These are phyloP conservation scores for Ormia ochracea DNA, from an alignment of 2,888 invertebrate species.

Conservation along the genomic window DNA sequence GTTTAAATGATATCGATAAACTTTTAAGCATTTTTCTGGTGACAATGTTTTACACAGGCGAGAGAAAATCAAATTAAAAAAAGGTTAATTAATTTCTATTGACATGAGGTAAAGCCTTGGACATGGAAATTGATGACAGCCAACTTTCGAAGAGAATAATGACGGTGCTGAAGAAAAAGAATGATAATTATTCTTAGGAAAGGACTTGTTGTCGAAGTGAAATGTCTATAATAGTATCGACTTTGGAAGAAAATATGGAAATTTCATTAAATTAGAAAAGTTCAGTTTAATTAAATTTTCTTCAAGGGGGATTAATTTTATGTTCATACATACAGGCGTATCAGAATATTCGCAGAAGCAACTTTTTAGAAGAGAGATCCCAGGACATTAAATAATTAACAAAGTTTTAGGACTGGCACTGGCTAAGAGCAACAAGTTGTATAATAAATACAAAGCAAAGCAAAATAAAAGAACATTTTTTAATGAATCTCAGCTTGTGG, in stretches of 20 bases:
- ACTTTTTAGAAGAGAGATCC: not conserved
- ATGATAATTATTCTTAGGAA: constrained; percentile 26
- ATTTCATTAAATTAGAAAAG: constrained; percentile 46
- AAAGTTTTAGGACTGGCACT: not conserved
- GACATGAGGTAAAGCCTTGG: constrained; percentile 61
- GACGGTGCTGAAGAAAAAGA: not conserved
- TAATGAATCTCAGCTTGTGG: no score
- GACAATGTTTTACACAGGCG: constrained; percentile 36
- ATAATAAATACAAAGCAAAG: not conserved
- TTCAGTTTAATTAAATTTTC: constrained; percentile 44
- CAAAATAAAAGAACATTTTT: not conserved
- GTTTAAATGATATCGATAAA: constrained; percentile 51
- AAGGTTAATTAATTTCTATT: constrained; percentile 64
- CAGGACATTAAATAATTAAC: not conserved
- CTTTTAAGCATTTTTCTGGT: constrained; percentile 52
- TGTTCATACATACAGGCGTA: constrained; percentile 7
- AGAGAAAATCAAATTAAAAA: constrained; percentile 61
- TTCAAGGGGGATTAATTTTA: constrained; percentile 6
- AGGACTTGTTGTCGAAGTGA: not conserved
- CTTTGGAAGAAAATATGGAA: constrained; percentile 27
- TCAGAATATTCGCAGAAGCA: not conserved
- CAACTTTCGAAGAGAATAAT: not conserved
- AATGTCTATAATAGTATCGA: not conserved
- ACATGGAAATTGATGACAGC: constrained; percentile 52
- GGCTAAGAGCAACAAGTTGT: not conserved